phyloP scores from a whole-genome alignment of 2,888 invertebrate genomes.

The Alloscopus bannaensis region DNA sequence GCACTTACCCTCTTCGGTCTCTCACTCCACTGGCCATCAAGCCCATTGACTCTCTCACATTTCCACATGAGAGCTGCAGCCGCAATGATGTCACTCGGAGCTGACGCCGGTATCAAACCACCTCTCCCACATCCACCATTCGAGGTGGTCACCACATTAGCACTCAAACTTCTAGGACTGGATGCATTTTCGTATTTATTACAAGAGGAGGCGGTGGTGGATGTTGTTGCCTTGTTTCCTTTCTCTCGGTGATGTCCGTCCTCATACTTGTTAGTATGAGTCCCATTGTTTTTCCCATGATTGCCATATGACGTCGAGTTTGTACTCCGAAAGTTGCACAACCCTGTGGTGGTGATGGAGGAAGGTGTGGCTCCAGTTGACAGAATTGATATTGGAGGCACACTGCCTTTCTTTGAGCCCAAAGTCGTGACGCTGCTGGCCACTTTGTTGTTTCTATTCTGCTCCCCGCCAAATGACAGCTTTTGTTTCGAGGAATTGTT shows the following conservation, averaged over 20 bases:
- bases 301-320: constrained; percentile 5
- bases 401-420: constrained; percentile 21
- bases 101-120: no score
- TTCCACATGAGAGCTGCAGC: constrained; percentile 72
- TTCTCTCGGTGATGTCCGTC: neutral
- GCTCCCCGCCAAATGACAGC: constrained; percentile 1
- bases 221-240: neutral
- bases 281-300: constrained; percentile 16
- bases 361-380: neutral
- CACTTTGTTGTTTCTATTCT: neutral
- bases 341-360: neutral
- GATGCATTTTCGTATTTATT: constrained; percentile 13
- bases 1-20: constrained; percentile 71
- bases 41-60: constrained; percentile 68
- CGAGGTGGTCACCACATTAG: no score
- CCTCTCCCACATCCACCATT: constrained; percentile 34
- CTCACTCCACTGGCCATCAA: constrained; percentile 69
- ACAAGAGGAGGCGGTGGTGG: neutral
- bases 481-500: constrained; percentile 19
- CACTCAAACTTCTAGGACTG: no score
- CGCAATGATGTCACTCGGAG: constrained; percentile 48
- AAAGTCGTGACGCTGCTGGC: constrained; percentile 1
- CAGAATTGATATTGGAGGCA: constrained; percentile 1
- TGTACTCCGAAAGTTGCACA: neutral
- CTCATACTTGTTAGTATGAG: neutral